phyloP scores from a whole-genome alignment of 1,140 invertebrate genomes.

The Philotrypesis tridentata region DNA sequence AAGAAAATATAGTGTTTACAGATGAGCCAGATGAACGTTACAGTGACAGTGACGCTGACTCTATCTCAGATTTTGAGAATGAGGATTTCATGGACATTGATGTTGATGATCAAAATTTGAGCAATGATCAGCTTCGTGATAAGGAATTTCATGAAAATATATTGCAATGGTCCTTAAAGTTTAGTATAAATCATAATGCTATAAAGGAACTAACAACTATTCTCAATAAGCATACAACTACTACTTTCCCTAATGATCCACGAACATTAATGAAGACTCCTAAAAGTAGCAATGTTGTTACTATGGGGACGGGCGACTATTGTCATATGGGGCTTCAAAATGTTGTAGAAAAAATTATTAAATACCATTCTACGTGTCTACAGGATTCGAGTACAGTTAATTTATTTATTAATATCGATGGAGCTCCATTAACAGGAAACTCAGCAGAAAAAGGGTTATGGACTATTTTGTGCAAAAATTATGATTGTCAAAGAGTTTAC shows the following conservation, averaged over 20 bases:
- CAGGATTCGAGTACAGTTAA: not conserved
- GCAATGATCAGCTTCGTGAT: too few species aligned
- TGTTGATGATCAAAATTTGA: too few species aligned
- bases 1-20: too few species aligned
- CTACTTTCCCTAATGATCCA: not conserved
- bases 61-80: too few species aligned
- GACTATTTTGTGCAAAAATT: not conserved
- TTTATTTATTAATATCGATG: slow-evolving; percentile 12
- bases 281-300: not conserved
- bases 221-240: slow-evolving; percentile 1
- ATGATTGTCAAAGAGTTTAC: not conserved
- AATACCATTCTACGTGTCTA: not conserved
- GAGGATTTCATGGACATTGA: too few species aligned
- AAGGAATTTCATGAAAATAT: too few species aligned
- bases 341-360: not conserved
- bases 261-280: slow-evolving; percentile 11
- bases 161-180: too few species aligned
- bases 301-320: slow-evolving; percentile 9
- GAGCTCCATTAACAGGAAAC: not conserved
- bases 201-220: not conserved
- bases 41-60: too few species aligned
- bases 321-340: not conserved
- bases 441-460: slow-evolving; percentile 7
- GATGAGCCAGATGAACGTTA: too few species aligned
- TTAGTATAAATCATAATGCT: not conserved